Evolutionary conservation across 2,113 vertebrate genomes (phyloP).

Genomic region (Megaceryle maxima): DNA sequence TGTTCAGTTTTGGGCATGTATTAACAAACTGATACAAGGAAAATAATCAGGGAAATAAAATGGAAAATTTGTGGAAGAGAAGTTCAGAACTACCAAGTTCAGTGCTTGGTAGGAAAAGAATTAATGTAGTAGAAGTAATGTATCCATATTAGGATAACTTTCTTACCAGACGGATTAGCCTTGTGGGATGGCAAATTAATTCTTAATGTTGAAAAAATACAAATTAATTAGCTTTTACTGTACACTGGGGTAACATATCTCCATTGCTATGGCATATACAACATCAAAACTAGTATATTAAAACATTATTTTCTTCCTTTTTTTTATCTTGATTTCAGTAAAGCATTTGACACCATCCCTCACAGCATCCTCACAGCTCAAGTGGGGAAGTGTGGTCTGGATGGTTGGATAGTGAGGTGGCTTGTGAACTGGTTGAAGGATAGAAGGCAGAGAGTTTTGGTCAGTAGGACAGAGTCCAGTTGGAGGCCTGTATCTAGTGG

Average conservation of each 20-base stretch:
- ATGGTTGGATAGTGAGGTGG: too few relatives aligned
- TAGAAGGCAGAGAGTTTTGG: too few relatives aligned
- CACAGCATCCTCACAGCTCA: too few relatives aligned
- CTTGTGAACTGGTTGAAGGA: too few relatives aligned
- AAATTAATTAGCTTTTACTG: not conserved
- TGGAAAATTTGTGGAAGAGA: not conserved
- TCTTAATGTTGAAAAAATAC: not conserved
- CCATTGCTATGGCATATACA: not conserved
- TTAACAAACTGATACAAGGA: not conserved
- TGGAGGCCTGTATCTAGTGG: too few relatives aligned
- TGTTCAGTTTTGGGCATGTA: not conserved
- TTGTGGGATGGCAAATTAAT: not conserved
- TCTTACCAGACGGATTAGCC: not conserved
- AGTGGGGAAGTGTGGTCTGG: too few relatives aligned
- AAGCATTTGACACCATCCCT: too few relatives aligned
- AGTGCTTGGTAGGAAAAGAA: not conserved
- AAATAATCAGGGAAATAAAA: not conserved
- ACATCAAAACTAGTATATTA: not conserved
- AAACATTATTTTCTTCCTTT: not conserved
- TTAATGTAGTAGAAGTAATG: not conserved
- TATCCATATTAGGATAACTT: not conserved
- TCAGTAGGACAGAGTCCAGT: too few relatives aligned
- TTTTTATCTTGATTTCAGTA: not conserved
- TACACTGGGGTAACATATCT: not conserved
- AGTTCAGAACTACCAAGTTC: not conserved